Percentiles rank a stretch among this genome's conserved stretches.
Evolutionary conservation across 2,113 vertebrate species (phyloP).

Genomic region (Tupaia tana): DNA sequence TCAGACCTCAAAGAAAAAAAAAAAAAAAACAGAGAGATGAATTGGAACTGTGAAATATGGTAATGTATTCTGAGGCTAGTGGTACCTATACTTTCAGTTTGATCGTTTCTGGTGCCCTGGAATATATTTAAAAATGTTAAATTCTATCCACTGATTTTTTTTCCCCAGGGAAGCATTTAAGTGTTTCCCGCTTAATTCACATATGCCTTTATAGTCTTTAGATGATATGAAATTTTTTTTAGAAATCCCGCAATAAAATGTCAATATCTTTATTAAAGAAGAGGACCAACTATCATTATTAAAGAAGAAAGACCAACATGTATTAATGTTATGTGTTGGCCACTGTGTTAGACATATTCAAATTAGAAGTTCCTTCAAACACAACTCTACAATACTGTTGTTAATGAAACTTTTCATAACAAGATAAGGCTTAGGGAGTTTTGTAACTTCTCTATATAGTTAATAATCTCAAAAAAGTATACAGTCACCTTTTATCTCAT

Average conservation of each 20-base stretch:
- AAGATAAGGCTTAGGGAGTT: not conserved
- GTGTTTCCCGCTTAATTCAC: slow-evolving; percentile 35
- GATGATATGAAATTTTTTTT: slow-evolving; percentile 26
- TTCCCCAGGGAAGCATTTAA: not conserved
- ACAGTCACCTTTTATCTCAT: not conserved
- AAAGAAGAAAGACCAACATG: not conserved
- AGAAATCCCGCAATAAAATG: slow-evolving; percentile 28
- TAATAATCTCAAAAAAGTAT: not conserved
- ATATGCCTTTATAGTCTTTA: not conserved
- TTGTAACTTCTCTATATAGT: not conserved
- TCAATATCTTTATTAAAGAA: not conserved
- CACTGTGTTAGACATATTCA: not conserved
- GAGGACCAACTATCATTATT: not conserved
- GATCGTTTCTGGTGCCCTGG: not conserved
- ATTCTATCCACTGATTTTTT: not conserved
- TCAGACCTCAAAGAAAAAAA: not conserved
- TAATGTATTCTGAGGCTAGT: not conserved
- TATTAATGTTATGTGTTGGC: not conserved
- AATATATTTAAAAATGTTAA: not conserved
- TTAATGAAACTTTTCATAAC: not conserved
- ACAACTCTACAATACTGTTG: not conserved
- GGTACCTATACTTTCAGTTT: not conserved
- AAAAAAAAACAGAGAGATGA: not conserved
- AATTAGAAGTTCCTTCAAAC: not conserved
- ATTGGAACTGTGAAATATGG: not conserved